These are phyloP conservation scores for Lasioglossum leucozonium DNA, from an alignment of 2,888 invertebrate genomes.

Conservation along the genomic window DNA sequence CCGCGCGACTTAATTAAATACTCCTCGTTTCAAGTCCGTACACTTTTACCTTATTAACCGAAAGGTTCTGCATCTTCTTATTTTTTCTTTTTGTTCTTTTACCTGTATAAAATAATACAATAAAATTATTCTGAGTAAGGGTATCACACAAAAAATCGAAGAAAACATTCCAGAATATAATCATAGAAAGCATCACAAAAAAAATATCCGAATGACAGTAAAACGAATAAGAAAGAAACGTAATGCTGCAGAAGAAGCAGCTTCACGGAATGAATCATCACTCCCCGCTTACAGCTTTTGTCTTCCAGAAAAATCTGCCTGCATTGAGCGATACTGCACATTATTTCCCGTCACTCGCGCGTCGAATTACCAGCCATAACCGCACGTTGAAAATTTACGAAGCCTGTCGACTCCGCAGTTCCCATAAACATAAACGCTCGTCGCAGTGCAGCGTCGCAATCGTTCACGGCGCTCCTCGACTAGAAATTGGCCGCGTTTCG, in stretches of 20 bases:
- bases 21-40: neutral
- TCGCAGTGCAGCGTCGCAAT: neutral
- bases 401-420: neutral
- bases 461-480: neutral
- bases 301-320: neutral
- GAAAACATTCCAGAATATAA: neutral
- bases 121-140: too few relatives aligned
- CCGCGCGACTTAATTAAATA: constrained; percentile 39
- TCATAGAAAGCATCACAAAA: too few relatives aligned
- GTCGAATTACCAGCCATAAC: neutral
- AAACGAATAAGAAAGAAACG: neutral
- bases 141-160: neutral
- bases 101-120: neutral
- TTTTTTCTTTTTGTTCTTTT: neutral
- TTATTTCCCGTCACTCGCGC: neutral
- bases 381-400: neutral
- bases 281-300: neutral
- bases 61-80: neutral
- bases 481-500: constrained; percentile 31
- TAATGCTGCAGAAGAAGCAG: neutral
- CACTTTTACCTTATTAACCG: neutral
- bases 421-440: neutral
- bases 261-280: neutral
- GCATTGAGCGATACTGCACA: neutral
- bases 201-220: neutral